A percentile compares a stretch with the other conserved stretches of the same genome.
phyloP scores from a whole-genome alignment of 2,113 vertebrate species.

The Pimephales promelas region DNA sequence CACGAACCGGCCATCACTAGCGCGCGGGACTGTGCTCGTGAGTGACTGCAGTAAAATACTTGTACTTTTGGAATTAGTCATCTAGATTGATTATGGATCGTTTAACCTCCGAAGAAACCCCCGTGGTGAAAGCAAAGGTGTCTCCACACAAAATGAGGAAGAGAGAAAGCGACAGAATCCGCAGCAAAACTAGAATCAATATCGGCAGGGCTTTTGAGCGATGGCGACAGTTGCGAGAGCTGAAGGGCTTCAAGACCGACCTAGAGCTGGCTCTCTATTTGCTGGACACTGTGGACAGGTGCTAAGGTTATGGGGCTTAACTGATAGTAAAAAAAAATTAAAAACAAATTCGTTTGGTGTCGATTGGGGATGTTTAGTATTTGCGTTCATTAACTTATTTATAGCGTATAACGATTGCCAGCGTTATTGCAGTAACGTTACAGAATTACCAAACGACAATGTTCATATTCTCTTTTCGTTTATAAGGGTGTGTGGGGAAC shows the following conservation, averaged over 20 bases:
- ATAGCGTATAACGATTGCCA: no score
- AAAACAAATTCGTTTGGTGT: no score
- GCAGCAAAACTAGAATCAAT: neutral
- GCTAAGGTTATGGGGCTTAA: no score
- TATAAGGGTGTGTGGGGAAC: neutral
- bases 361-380: no score
- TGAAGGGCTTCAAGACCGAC: neutral
- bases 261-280: neutral
- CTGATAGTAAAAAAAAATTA: neutral
- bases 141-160: neutral
- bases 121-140: neutral
- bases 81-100: neutral
- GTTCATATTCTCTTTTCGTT: neutral
- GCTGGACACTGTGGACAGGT: slow-evolving; percentile 1
- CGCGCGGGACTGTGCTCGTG: no score
- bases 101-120: no score
- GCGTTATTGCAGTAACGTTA: no score
- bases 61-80: neutral
- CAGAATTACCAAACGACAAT: no score
- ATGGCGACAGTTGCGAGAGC: neutral
- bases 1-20: no score
- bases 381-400: no score
- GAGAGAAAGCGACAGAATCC: neutral
- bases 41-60: neutral
- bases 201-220: neutral